Evolutionary conservation across 2,888 invertebrate species (phyloP).

Genomic region (Eledone cirrhosa): DNA sequence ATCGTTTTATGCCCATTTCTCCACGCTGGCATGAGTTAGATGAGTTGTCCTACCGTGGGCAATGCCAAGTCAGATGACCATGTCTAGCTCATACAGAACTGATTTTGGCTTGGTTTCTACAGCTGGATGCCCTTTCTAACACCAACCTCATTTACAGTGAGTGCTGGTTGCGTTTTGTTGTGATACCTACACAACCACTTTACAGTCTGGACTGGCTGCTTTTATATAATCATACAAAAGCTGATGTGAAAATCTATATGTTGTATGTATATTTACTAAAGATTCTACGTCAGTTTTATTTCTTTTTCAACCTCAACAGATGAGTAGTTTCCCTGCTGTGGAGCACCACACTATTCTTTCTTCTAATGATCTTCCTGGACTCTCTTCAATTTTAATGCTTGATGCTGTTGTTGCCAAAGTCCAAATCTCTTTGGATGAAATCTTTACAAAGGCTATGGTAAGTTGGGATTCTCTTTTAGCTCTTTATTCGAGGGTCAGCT

Average conservation of each 20-base stretch:
- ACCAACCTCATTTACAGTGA: too few relatives aligned
- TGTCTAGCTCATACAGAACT: too few relatives aligned
- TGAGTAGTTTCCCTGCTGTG: constrained; percentile 49
- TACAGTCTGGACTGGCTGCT: too few relatives aligned
- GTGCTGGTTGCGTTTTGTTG: too few relatives aligned
- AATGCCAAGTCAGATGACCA: too few relatives aligned
- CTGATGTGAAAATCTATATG: background rate
- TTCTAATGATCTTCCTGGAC: constrained; percentile 71
- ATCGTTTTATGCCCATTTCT: too few relatives aligned
- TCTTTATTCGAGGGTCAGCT: too few relatives aligned
- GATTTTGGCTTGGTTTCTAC: too few relatives aligned
- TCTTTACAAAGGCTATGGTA: constrained; percentile 68
- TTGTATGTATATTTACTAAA: background rate
- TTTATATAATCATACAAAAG: constrained; percentile 24
- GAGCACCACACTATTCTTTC: constrained; percentile 49
- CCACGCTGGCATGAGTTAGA: too few relatives aligned
- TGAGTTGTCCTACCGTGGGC: too few relatives aligned
- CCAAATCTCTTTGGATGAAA: constrained; percentile 76
- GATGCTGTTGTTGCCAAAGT: constrained; percentile 81
- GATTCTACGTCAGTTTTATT: background rate
- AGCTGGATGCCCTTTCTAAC: too few relatives aligned
- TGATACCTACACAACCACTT: too few relatives aligned
- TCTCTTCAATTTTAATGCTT: constrained; percentile 79
- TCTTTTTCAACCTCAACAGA: constrained; percentile 41
- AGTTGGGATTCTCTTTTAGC: constrained; percentile 26